Evolutionary conservation across 1,140 invertebrate species (phyloP), one percentile per base, ranked within the genome.

Genomic region (Ctenoplectra terminalis): DNA sequence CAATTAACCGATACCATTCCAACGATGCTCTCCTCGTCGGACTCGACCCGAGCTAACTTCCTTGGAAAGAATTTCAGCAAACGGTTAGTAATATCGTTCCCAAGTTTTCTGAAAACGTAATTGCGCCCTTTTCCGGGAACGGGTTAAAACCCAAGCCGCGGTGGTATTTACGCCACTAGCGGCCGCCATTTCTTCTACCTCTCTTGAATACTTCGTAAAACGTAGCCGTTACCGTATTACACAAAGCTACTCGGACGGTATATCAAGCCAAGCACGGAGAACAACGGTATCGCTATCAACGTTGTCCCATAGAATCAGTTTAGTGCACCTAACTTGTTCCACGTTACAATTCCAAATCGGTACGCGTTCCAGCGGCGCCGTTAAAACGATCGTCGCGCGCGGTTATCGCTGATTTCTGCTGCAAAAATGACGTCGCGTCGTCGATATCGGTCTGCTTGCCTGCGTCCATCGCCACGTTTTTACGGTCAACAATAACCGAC

Each of bases 21-120:
- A n/a, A 26, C 17, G 61, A 26, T 37, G 15, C 43, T 20, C 34
- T 2, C 15, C 9, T 2, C n/a, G 17, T 2, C 29, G 0, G 20
- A 56, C 23, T 13, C 15, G 4, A 20, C 29, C 11, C 13, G 6
- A n/a, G n/a, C 48, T 54, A 76, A 67, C 26, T 43, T 20, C 61
- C n/a, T 11, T 6, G 48, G 26, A 29, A 67, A 76, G 74, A 67
- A 63, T 66, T 76, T 50, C 48, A 40, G 31, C 9, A 11, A 75
- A 52, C 73, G 60, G 23, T 66, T 67, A n/a, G 48, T 37, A 56
- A 64, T 76, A 64, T 75, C 60, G 34, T 75, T 64, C 1, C 60
- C 46, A 40, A 75, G 60, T 75, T 75, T 75, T 64, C 46, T 52
- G n/a, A 40, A 40, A 75, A 66, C 23, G 73, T 52, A 66, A 64